A percentile compares a stretch with the other conserved stretches of the same genome.
Conservation (phyloP, 2,113 vertebrate genomes). For the Ciconia stormi region DNA sequence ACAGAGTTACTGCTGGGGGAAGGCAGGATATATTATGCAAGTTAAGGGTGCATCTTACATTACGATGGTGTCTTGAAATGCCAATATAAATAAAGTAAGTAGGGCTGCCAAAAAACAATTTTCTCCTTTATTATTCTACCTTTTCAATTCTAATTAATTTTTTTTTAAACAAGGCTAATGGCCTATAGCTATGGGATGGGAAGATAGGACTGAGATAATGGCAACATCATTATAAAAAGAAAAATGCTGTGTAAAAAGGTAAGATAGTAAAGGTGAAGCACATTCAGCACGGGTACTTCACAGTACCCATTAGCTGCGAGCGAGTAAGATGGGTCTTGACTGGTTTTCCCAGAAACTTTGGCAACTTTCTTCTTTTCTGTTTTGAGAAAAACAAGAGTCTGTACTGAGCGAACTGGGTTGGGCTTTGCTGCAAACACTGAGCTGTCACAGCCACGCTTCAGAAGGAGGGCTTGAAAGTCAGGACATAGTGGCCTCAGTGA, state of each 20-base stretch:
- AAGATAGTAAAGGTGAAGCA: conserved; percentile 51
- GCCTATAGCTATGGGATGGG: conserved; percentile 49
- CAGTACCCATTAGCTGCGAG: conserved; percentile 23
- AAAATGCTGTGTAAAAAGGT: conserved; percentile 43
- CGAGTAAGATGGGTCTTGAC: conserved; percentile 59
- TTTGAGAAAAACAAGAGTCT: conserved; percentile 43
- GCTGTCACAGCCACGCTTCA: not conserved
- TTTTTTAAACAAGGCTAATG: conserved; percentile 2
- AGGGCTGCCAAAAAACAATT: conserved; percentile 35
- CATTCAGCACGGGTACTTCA: conserved; percentile 9
- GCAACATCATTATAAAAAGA: conserved; percentile 37
- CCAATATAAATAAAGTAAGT: conserved; percentile 35
- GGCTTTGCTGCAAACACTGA: not conserved
- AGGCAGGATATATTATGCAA: not conserved
- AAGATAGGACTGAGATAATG: conserved; percentile 53
- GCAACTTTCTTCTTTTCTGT: conserved; percentile 28
- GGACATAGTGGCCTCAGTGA: not conserved
- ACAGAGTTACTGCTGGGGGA: not conserved
- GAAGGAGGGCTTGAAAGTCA: not conserved
- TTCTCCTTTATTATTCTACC: conserved; percentile 58
- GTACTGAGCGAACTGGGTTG: not conserved
- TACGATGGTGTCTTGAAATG: not conserved
- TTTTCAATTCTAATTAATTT: conserved; percentile 61
- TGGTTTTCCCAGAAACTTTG: conserved; percentile 52
- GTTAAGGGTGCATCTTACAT: not conserved